phyloP scores from a whole-genome alignment of 1,140 invertebrate genomes.

The Bombus cullumanus region DNA sequence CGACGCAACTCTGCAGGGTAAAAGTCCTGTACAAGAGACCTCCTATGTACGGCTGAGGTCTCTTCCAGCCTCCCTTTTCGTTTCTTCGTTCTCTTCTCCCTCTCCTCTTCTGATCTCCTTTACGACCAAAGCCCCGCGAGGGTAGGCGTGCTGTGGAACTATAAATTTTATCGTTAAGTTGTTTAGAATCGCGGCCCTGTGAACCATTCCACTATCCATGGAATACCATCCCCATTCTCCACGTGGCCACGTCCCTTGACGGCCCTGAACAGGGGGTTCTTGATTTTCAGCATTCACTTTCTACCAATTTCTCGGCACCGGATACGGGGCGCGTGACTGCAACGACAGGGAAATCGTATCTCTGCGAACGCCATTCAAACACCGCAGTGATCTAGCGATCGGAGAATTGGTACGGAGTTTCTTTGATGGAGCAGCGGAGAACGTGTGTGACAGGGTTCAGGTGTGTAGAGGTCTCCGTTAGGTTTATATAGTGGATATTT shows the following conservation, averaged over 20 bases:
- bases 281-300: conserved; percentile 72
- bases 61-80: conserved; percentile 58
- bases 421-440: no score
- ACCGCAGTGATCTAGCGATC: no score
- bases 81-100: conserved; percentile 31
- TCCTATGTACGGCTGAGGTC: conserved; percentile 73
- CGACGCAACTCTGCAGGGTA: conserved; percentile 81
- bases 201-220: conserved; percentile 47
- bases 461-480: no score
- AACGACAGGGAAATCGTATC: no score
- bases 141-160: conserved; percentile 80
- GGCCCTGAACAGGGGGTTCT: conserved; percentile 63
- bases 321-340: no score
- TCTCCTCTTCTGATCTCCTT: not conserved
- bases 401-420: no score
- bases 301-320: no score
- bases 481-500: no score
- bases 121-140: conserved; percentile 47
- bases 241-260: conserved; percentile 21
- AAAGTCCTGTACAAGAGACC: conserved; percentile 81
- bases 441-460: not conserved
- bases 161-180: conserved; percentile 84
- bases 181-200: conserved; percentile 78
- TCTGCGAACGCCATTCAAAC: no score
- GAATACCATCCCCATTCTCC: not conserved